Evolutionary conservation across 2,113 vertebrate species (phyloP).

Genomic region (Equus przewalskii): DNA sequence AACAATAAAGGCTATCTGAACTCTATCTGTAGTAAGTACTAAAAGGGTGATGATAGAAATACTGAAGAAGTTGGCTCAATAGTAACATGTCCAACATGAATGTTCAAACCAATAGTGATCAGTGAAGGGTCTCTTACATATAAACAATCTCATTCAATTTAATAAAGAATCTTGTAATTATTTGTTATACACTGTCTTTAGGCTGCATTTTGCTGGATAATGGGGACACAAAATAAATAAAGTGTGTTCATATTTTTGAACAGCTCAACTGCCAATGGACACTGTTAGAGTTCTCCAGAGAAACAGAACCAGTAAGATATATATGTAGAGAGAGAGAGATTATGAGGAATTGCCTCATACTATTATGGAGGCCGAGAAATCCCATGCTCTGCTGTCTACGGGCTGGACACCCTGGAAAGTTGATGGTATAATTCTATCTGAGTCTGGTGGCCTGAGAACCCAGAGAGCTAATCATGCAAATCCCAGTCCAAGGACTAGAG

Average conservation of each 20-base stretch:
- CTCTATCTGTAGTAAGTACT: neutral
- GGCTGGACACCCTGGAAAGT: neutral
- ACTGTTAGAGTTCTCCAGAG: neutral
- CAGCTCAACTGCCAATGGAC: neutral
- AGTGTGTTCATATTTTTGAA: neutral
- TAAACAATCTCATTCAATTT: neutral
- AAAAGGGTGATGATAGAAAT: neutral
- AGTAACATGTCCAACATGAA: neutral
- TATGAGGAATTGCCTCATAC: neutral
- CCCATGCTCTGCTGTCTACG: neutral
- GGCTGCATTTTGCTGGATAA: neutral
- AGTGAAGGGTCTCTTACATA: neutral
- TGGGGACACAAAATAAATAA: neutral
- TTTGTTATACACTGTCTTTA: neutral
- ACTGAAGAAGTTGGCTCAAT: neutral
- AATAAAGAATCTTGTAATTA: neutral
- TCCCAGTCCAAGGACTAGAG: neutral
- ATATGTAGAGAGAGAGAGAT: neutral
- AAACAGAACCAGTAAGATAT: neutral
- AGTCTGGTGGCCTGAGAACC: neutral
- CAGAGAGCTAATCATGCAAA: neutral
- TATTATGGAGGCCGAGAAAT: neutral
- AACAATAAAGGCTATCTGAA: neutral
- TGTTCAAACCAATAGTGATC: neutral
- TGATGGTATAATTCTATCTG: neutral